Conservation (phyloP, 2,888 invertebrate species). For the Meteorus colon region DNA sequence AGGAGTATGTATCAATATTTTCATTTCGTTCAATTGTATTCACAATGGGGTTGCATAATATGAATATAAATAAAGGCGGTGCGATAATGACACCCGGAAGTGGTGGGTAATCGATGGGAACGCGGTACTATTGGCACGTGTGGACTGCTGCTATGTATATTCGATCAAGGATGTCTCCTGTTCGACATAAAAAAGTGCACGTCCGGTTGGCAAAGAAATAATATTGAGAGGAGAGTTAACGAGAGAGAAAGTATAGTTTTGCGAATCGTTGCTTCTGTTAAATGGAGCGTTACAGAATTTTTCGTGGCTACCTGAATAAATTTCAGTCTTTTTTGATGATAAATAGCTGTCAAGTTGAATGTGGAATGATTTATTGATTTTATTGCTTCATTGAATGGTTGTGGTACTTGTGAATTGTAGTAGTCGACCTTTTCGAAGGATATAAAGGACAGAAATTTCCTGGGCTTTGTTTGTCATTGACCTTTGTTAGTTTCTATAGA, state of each 20-base stretch:
- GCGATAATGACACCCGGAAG: constrained; percentile 28
- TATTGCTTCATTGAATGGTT: no score
- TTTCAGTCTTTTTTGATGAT: no score
- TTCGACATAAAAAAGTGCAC: constrained; percentile 12
- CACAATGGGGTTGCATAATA: neutral
- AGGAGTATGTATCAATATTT: neutral
- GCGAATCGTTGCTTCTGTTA: constrained; percentile 11
- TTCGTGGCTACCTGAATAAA: no score
- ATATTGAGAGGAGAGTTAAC: neutral
- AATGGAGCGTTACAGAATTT: neutral
- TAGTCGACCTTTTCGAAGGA: no score
- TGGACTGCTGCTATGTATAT: neutral
- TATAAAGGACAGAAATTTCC: no score
- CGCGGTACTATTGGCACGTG: constrained; percentile 24
- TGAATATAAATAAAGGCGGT: constrained; percentile 1
- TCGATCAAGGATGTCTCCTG: constrained; percentile 23
- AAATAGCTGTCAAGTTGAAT: no score
- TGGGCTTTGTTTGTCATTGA: no score
- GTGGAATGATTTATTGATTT: no score
- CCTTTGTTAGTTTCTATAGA: no score
- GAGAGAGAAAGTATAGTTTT: constrained; percentile 8
- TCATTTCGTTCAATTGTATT: constrained; percentile 4
- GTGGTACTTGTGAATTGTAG: no score
- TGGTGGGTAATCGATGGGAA: constrained; percentile 18
- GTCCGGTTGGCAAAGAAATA: constrained; percentile 15